Evolutionary conservation across 2,888 invertebrate genomes (phyloP).

Genomic region (Spilosoma lubricipeda): DNA sequence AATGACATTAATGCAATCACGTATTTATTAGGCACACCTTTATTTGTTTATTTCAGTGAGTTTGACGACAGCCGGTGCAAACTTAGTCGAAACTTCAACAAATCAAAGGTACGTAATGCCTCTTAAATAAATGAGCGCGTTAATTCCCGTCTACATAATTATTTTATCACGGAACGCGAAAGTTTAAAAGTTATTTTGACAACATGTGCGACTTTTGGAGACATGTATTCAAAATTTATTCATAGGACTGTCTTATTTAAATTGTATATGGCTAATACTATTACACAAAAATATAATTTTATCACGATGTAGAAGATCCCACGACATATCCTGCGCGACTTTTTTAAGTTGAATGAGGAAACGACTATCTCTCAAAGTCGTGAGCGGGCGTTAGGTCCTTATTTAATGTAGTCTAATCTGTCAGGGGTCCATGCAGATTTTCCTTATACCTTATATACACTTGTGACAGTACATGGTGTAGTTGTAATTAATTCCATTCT

Average conservation of each 20-base stretch:
- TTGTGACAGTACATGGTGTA: too few relatives aligned
- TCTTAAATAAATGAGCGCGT: neutral
- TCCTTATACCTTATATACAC: too few relatives aligned
- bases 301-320: too few relatives aligned
- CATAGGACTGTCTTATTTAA: neutral
- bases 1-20: neutral
- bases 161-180: neutral
- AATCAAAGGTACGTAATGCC: neutral
- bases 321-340: too few relatives aligned
- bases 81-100: neutral
- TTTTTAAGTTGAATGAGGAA: neutral
- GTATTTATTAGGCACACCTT: neutral
- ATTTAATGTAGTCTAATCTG: neutral
- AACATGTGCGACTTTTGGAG: neutral
- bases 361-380: neutral
- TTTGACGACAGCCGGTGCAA: constrained; percentile 15
- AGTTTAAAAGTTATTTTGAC: neutral
- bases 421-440: neutral
- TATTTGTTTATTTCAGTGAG: constrained; percentile 15
- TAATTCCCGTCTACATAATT: neutral
- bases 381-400: neutral
- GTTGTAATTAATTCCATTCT: too few relatives aligned
- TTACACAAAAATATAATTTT: too few relatives aligned
- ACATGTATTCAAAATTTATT: neutral
- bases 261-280: too few relatives aligned